Base-by-base conservation (phyloP, 2,113 vertebrate genomes). In the Coryphaenoides rupestris region DNA sequence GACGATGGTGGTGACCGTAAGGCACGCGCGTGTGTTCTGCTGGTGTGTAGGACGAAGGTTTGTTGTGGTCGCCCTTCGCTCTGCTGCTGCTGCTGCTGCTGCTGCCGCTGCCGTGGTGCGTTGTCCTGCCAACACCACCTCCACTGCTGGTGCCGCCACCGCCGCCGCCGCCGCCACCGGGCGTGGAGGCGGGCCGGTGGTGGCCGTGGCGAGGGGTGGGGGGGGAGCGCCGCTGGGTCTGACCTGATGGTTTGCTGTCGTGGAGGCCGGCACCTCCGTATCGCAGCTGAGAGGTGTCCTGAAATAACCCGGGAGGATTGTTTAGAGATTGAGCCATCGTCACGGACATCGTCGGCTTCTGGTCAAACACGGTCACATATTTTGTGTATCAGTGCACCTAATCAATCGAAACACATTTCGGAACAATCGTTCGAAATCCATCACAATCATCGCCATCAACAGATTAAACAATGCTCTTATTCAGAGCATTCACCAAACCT, bases 11-110 rank as follows among this genome's bases (percentile, higher is more conserved):
- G 87, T 85, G 87, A 81, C 84, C 89, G 75, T 95, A 95, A 95
- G 94, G 93, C 94, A 95, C 93, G 84, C 92, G 91, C 89, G 91
- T 89, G 86, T 91, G 89, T 89, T 93, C 90, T 94, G 93, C 93
- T 95, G 94, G 93, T 94, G 91, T 90, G 83, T 89, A 89, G 68
- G 77, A 84, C 79, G 86, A 7, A 26, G 62, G 49, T 55, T 60
- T 19, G 24, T 57, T 57, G 61, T 60, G 13, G 33, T 40, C 33
- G 5, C 33, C 33, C 33, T 40, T 40, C 33, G 33, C 33, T 9
- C 33, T 6, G n/a, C n/a, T n/a, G n/a, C 70, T 52, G 55, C 40
- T 58, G 75, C 73, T 45, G 6, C 52, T 53, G 16, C n/a, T n/a
- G 52, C 52, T n/a, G n/a, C n/a, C n/a, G n/a, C n/a, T 19, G n/a